A percentile compares a stretch with the other conserved stretches of the same genome.
phyloP scores from a whole-genome alignment of 2,797 vertebrate genomes.

The Myotis planiceps region DNA sequence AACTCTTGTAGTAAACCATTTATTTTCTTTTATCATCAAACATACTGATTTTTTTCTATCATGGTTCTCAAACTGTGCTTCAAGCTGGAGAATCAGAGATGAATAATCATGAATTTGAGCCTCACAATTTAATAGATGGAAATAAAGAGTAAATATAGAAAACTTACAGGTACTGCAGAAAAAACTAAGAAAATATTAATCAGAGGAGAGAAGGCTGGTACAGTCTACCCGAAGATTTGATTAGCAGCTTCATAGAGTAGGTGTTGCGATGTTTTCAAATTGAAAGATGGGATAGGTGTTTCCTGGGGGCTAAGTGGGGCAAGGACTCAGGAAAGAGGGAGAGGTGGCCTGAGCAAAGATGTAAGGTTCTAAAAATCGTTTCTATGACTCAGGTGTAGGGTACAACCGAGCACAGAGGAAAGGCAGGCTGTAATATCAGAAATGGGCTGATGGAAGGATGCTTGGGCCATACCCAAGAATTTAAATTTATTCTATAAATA shows the following conservation, averaged over 20 bases:
- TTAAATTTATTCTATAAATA: background rate
- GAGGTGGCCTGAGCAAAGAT: background rate
- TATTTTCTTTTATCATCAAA: constrained; percentile 38
- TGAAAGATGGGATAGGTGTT: background rate
- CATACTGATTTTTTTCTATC: constrained; percentile 54
- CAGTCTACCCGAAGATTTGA: background rate
- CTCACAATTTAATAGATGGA: background rate
- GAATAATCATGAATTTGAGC: background rate
- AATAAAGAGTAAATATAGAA: constrained; percentile 2
- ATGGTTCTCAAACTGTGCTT: constrained; percentile 14
- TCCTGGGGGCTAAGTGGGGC: background rate
- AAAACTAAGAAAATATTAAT: constrained; percentile 8
- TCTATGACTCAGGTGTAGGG: background rate
- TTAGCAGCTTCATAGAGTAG: background rate
- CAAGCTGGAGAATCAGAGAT: background rate
- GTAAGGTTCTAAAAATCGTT: background rate
- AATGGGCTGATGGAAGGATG: background rate
- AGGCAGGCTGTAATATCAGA: background rate
- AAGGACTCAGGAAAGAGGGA: background rate
- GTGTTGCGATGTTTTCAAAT: background rate
- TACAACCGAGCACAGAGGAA: background rate
- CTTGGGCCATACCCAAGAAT: background rate
- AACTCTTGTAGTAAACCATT: background rate
- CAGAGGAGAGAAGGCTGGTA: background rate
- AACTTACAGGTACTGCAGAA: background rate